Evolutionary conservation across 2,888 invertebrate species (phyloP), one percentile per base, ranked within the genome.

Genomic region (Choristoneura rosaceana): DNA sequence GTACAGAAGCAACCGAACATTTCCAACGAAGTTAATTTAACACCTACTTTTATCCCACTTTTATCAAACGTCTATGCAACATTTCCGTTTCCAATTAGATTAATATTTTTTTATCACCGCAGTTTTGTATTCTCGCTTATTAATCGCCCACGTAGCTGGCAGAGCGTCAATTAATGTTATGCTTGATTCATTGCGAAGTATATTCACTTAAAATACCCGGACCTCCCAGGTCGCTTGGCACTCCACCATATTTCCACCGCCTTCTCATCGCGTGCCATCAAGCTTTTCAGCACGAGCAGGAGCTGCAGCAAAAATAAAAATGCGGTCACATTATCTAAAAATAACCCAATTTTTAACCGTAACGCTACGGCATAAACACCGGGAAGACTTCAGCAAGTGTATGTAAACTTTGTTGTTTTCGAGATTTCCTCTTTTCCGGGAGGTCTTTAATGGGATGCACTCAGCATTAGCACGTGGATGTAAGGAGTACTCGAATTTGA

Each of bases 391-490:
- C 3, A 15, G 3, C 10, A 14, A 8, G 52, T 14, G 66, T 38
- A 47, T 47, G 33, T 33, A 2, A 2, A 33, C 25, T 43, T 64
- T 58, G 68, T 63, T 43, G 68, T 64, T 67, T 73, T 73, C 68
- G 59, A 73, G 73, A 73, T 73, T 73, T 73, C 73, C 73, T 73
- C 64, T 67, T 68, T 73, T 73, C 68, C 59, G 59, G 73, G 73
- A 68, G 73, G 68, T 73, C 73, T 73, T 63, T 69, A 71, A 71
- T 68, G 58, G 63, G 67, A 61, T 50, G 68, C 67, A 71, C 71
- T 73, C 59, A 64, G 63, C 63, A 58, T 73, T 73, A 69, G 73
- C 73, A 73, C 73, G 73, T 73, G 73, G 62, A 63, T 64, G 64
- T 60, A 45, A 68, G 68, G 63, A 55, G 58, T 64, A 59, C 73